A percentile compares a stretch with the other conserved stretches of the same genome.
phyloP scores from a whole-genome alignment of 2,888 invertebrate genomes.

The Arctia plantaginis region DNA sequence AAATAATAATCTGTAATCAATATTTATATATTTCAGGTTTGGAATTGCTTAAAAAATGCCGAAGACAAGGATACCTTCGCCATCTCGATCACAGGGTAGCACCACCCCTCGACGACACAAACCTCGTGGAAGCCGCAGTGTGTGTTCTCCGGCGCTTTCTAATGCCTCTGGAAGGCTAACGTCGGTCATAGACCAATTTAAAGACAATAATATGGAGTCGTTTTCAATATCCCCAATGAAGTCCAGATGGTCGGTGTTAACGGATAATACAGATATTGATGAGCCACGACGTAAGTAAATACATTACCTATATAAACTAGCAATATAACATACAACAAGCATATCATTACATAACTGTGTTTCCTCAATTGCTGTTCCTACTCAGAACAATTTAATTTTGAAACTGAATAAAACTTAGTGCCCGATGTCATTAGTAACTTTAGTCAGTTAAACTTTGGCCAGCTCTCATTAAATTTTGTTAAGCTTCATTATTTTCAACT shows the following conservation, averaged over 20 bases:
- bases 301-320: no score
- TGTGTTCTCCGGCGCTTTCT: slow-evolving; percentile 67
- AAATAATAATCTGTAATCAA: not conserved
- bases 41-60: slow-evolving; percentile 52
- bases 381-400: no score
- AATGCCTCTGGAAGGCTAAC: slow-evolving; percentile 64
- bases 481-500: no score
- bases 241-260: slow-evolving; percentile 66
- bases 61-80: slow-evolving; percentile 66
- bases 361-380: no score
- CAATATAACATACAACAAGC: no score
- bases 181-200: slow-evolving; percentile 59
- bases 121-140: slow-evolving; percentile 63
- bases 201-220: slow-evolving; percentile 58
- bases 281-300: slow-evolving; percentile 72
- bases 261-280: slow-evolving; percentile 74
- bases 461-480: no score
- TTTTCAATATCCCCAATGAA: slow-evolving; percentile 68
- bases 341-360: no score
- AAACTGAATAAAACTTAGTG: no score
- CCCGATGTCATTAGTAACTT: no score
- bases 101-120: slow-evolving; percentile 60
- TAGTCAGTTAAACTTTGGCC: no score
- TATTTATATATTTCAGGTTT: slow-evolving; percentile 16
- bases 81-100: slow-evolving; percentile 65